Evolutionary conservation across 2,113 vertebrate species (phyloP).

Genomic region (Xenopus tropicalis): DNA sequence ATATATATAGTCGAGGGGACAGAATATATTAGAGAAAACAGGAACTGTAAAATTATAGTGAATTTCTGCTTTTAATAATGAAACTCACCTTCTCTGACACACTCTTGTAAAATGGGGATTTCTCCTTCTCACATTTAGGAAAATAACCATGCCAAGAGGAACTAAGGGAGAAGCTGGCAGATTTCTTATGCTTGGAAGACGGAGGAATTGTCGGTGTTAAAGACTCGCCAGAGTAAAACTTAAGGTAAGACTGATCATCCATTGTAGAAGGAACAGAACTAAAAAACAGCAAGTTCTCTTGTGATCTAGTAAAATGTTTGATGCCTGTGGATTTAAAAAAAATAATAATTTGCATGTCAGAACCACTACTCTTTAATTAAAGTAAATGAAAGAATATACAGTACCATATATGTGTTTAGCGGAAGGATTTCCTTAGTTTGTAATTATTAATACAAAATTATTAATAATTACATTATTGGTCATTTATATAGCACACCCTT

Average conservation of each 20-base stretch:
- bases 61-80: too few species aligned
- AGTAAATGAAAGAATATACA: too few species aligned
- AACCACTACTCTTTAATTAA: too few species aligned
- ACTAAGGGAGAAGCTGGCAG: slow-evolving; percentile 31
- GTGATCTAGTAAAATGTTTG: slow-evolving; percentile 23
- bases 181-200: slow-evolving; percentile 19
- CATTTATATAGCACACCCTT: too few species aligned
- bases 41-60: too few species aligned
- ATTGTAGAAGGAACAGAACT: background rate
- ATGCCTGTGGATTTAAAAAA: slow-evolving; percentile 3
- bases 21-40: too few species aligned
- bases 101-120: slow-evolving; percentile 10
- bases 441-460: too few species aligned
- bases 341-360: background rate
- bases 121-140: slow-evolving; percentile 33
- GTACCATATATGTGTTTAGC: too few species aligned
- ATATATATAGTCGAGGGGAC: too few species aligned
- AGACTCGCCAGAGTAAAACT: background rate
- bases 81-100: slow-evolving; percentile 28
- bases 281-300: slow-evolving; percentile 13
- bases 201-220: background rate
- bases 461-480: too few species aligned
- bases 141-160: slow-evolving; percentile 37
- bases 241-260: slow-evolving; percentile 11
- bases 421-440: too few species aligned